phyloP scores from a whole-genome alignment of 2,888 invertebrate genomes.

The Hedychridium roseum region DNA sequence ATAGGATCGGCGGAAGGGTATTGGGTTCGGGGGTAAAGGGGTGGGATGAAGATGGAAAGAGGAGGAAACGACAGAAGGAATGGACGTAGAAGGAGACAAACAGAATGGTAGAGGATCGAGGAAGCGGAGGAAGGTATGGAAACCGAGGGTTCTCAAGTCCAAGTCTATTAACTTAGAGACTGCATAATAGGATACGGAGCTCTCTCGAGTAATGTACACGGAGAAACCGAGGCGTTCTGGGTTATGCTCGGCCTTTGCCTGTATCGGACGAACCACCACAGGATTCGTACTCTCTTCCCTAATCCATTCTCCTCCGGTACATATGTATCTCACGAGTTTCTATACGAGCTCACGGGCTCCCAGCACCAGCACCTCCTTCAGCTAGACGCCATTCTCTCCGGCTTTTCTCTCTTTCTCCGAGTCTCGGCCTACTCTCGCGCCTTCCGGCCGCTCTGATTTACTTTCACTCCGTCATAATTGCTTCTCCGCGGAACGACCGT shows the following conservation, averaged over 20 bases:
- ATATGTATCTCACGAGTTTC: conserved; percentile 10
- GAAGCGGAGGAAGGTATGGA: conserved; percentile 3
- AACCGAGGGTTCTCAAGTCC: conserved; percentile 36
- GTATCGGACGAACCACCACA: conserved; percentile 9
- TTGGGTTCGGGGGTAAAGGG: too few relatives aligned
- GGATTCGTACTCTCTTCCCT: background rate
- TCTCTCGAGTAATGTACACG: conserved; percentile 38
- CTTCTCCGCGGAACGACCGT: too few relatives aligned
- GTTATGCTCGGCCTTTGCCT: conserved; percentile 18
- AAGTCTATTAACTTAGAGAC: conserved; percentile 49
- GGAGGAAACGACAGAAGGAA: too few relatives aligned
- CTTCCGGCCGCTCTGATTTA: too few relatives aligned
- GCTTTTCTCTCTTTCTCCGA: background rate
- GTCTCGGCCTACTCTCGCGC: too few relatives aligned
- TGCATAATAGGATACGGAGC: conserved; percentile 44
- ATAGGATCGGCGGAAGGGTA: background rate
- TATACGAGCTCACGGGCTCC: background rate
- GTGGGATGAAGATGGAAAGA: too few relatives aligned
- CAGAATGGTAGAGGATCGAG: too few relatives aligned
- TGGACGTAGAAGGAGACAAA: too few relatives aligned
- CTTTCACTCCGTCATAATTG: too few relatives aligned
- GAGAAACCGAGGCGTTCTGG: conserved; percentile 25
- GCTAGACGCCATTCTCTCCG: background rate
- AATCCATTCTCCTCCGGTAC: conserved; percentile 7
- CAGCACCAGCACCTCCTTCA: background rate